These are phyloP conservation scores for Pollachius pollachius DNA, from an alignment of 2,113 vertebrate genomes.

Conservation along the genomic window DNA sequence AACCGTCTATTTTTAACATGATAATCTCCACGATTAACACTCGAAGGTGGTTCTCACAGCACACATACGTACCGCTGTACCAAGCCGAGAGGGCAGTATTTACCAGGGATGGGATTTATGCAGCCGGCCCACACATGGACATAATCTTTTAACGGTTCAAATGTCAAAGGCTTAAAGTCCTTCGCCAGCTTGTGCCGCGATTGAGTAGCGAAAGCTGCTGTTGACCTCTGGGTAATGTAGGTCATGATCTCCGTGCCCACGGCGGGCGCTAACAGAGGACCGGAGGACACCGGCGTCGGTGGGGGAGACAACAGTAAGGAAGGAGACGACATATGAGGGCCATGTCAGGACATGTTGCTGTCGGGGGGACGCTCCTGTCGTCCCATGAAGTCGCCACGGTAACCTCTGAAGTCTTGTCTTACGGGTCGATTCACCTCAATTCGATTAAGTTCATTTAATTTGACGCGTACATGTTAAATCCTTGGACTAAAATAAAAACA, in stretches of 20 bases:
- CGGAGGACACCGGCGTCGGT: conserved; percentile 18
- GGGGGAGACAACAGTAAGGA: neutral
- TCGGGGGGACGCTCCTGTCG: neutral
- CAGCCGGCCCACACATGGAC: conserved; percentile 25
- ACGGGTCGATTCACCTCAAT: no score
- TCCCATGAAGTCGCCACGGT: neutral
- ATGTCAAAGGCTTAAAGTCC: conserved; percentile 49
- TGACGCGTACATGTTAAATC: no score
- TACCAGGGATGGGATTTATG: conserved; percentile 27
- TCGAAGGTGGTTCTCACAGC: conserved; percentile 5
- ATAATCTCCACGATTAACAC: neutral
- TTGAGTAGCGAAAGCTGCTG: conserved; percentile 24
- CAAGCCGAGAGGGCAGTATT: conserved; percentile 27
- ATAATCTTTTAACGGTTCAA: conserved; percentile 46
- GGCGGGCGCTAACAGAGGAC: conserved; percentile 27
- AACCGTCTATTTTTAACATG: neutral
- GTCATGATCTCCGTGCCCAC: conserved; percentile 26
- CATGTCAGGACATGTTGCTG: no score
- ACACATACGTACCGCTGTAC: conserved; percentile 9
- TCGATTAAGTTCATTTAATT: no score
- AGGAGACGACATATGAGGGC: neutral
- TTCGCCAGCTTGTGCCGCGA: conserved; percentile 17
- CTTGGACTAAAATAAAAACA: no score
- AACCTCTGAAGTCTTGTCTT: neutral
- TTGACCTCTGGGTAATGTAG: no score